These are phyloP conservation scores for Sebastes oblongus DNA, from an alignment of 2,797 vertebrate genomes.

Conservation along the genomic window DNA sequence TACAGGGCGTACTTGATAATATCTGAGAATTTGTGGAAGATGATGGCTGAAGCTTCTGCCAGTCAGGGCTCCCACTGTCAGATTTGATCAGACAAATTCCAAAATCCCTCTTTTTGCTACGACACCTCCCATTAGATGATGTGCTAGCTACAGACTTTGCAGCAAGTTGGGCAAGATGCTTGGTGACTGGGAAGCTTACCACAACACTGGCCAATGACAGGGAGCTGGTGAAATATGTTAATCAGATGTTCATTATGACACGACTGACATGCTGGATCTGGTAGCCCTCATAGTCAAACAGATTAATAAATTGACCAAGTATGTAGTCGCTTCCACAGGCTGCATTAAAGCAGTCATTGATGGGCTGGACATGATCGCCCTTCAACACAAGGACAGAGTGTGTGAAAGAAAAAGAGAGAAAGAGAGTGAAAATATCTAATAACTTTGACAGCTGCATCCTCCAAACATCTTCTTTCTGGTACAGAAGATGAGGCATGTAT, in stretches of 20 bases:
- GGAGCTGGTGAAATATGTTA: not conserved
- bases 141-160: not conserved
- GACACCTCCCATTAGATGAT: not conserved
- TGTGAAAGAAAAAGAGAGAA: no score
- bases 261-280: not conserved
- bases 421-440: not conserved
- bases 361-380: not conserved
- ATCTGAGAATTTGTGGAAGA: slow-evolving; percentile 4
- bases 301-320: not conserved
- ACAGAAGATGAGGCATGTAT: not conserved
- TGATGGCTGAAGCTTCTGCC: not conserved
- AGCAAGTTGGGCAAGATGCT: not conserved
- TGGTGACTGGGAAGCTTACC: not conserved
- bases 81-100: not conserved
- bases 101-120: not conserved
- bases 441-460: slow-evolving; percentile 10
- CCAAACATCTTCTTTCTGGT: slow-evolving; percentile 8
- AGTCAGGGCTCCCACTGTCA: not conserved
- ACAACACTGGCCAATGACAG: not conserved
- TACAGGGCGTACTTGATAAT: not conserved
- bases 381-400: not conserved
- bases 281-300: not conserved
- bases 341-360: not conserved
- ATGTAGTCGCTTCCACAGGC: not conserved
- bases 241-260: not conserved